Evolutionary conservation across 2,888 invertebrate species (phyloP), one percentile per base, ranked within the genome.

Genomic region (Mythimna ferrago): DNA sequence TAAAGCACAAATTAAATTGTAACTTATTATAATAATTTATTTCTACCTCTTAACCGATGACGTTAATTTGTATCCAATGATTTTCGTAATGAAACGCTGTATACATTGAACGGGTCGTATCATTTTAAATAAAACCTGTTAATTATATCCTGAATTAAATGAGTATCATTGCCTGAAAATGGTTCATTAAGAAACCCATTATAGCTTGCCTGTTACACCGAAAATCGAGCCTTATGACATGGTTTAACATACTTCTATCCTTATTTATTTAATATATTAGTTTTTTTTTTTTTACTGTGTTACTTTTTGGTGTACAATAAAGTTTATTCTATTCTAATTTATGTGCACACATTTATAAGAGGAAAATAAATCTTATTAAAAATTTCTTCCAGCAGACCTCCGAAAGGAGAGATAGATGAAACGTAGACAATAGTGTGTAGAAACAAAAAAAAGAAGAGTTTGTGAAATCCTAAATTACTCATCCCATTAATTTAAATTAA

Each of bases 11-110:
- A 68, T 81, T 81, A 78, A 83, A 86, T 78, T 84, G 76, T 85
- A 83, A 81, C 77, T 83, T 85, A 84, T 82, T 83, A 53, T 73
- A 75, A 76, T 87, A 82, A 77, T 84, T 85, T 82, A 80, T 83
- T 83, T 88, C 86, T 80, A 81, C 65, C 80, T 83, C 78, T 76
- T 77, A 75, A 72, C 73, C 67, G 71, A 70, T 79, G 68, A 53
- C 73, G 78, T 90, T 92, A 78, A 89, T 91, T 92, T 93, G 87
- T 91, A 92, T 87, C 82, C 73, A 89, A 89, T 90, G 80, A 87
- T 92, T 92, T 81, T 92, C 79, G 71, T 89, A 90, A 92, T 90
- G 86, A 92, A 92, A 91, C 83, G 85, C 89, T 93, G 90, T 92
- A 92, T 90, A 90, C 83, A 91, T 89, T 86, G 70, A 89, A 85